These are phyloP conservation scores for Agrochola lychnidis DNA, from an alignment of 2,888 invertebrate genomes.

Conservation along the genomic window DNA sequence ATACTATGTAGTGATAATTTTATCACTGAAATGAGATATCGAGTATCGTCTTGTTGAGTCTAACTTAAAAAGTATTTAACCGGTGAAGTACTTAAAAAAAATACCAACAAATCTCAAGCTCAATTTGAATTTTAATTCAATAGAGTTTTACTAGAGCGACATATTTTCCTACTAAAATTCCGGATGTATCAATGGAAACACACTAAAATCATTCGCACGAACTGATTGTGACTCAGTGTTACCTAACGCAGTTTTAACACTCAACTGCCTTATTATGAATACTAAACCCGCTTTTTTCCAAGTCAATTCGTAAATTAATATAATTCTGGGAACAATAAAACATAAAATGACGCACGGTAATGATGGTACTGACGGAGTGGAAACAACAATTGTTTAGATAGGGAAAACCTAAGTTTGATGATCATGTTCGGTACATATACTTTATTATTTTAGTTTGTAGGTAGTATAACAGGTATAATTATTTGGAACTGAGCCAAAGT, in stretches of 20 bases:
- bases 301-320: conserved; percentile 28
- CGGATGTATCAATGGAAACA: conserved; percentile 43
- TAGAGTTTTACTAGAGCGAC: neutral
- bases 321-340: conserved; percentile 22
- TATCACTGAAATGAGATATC: neutral
- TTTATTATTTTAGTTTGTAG: conserved; percentile 1
- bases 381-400: conserved; percentile 10
- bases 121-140: neutral
- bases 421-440: conserved; percentile 11
- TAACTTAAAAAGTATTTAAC: no score
- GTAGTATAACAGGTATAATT: conserved; percentile 5
- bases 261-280: conserved; percentile 38
- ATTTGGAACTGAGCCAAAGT: neutral
- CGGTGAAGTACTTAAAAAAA: neutral
- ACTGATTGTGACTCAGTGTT: conserved; percentile 55
- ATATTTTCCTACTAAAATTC: neutral
- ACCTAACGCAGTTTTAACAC: conserved; percentile 52
- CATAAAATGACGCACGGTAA: conserved; percentile 31
- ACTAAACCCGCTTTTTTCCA: conserved; percentile 43
- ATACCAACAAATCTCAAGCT: neutral
- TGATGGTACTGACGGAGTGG: neutral
- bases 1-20: no score
- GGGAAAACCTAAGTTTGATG: conserved; percentile 45
- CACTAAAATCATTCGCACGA: conserved; percentile 31
- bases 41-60: neutral